phyloP scores from a whole-genome alignment of 2,797 vertebrate genomes.

The Gadopsis bispinosus region DNA sequence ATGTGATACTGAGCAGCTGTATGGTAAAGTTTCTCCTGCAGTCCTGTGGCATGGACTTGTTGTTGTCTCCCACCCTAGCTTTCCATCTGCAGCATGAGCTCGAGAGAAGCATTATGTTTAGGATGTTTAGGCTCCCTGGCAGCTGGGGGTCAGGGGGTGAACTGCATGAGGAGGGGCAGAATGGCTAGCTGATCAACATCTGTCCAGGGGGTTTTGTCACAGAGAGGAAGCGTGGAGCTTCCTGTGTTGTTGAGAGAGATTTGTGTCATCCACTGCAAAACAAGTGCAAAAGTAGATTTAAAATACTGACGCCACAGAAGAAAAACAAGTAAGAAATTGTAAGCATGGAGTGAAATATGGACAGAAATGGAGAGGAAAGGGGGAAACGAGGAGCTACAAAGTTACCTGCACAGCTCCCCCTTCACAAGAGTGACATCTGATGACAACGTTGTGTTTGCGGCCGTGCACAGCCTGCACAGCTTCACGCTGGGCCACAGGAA shows the following conservation, averaged over 20 bases:
- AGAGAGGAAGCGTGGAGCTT: constrained; percentile 49
- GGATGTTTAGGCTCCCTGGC: constrained; percentile 32
- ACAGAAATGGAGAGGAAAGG: background rate
- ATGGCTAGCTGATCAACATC: constrained; percentile 35
- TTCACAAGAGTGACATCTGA: constrained; percentile 39
- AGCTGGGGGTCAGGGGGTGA: constrained; percentile 3
- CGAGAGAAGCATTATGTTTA: constrained; percentile 18
- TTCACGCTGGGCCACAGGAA: constrained; percentile 50
- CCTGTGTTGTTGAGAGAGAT: background rate
- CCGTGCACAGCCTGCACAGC: constrained; percentile 20
- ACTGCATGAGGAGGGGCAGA: constrained; percentile 5
- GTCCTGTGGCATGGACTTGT: background rate
- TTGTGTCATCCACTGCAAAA: background rate
- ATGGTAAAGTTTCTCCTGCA: background rate
- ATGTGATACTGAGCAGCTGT: background rate
- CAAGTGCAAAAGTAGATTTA: background rate
- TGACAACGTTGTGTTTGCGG: constrained; percentile 49
- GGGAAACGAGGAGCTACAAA: background rate
- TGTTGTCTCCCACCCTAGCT: constrained; percentile 7
- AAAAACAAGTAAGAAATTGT: background rate
- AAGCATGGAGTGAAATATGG: background rate
- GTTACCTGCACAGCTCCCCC: background rate
- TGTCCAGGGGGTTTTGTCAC: constrained; percentile 35
- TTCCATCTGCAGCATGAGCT: constrained; percentile 13
- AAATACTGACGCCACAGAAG: background rate